phyloP scores from a whole-genome alignment of 2,113 vertebrate species.

The Equus przewalskii region DNA sequence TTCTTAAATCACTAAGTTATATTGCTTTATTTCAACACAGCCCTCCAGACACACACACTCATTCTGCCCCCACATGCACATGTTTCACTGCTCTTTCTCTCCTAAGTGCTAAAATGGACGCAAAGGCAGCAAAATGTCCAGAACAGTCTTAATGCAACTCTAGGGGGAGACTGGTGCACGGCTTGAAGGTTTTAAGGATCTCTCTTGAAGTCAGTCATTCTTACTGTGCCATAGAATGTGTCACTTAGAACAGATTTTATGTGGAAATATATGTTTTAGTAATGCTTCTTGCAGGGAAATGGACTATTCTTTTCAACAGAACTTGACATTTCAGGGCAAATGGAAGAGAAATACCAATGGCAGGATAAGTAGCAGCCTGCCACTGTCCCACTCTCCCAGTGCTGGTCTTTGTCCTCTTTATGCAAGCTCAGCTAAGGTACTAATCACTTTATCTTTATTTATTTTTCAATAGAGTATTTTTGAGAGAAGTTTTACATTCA shows the following conservation, averaged over 20 bases:
- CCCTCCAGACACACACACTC: fast-evolving
- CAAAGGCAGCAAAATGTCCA: not conserved
- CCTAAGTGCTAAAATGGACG: not conserved
- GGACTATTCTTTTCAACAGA: not conserved
- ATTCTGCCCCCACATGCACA: not conserved
- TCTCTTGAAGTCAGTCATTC: not conserved
- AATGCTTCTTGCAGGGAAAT: not conserved
- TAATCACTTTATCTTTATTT: not conserved
- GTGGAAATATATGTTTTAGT: not conserved
- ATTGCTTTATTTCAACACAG: not conserved
- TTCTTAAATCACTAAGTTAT: not conserved
- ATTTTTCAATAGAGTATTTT: too few species aligned
- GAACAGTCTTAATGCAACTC: not conserved
- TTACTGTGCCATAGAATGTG: not conserved
- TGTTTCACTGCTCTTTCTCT: not conserved
- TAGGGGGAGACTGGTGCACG: not conserved
- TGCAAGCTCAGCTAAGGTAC: not conserved
- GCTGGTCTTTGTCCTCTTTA: not conserved
- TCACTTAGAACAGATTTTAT: not conserved
- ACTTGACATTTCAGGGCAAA: not conserved
- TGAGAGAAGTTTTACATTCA: too few species aligned
- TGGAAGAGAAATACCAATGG: not conserved
- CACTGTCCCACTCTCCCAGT: too few species aligned
- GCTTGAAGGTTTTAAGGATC: not conserved
- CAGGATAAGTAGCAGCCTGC: not conserved